A percentile compares a stretch with the other conserved stretches of the same genome.
phyloP scores from a whole-genome alignment of 2,113 vertebrate species.

The Forbesichthys papilliferus region DNA sequence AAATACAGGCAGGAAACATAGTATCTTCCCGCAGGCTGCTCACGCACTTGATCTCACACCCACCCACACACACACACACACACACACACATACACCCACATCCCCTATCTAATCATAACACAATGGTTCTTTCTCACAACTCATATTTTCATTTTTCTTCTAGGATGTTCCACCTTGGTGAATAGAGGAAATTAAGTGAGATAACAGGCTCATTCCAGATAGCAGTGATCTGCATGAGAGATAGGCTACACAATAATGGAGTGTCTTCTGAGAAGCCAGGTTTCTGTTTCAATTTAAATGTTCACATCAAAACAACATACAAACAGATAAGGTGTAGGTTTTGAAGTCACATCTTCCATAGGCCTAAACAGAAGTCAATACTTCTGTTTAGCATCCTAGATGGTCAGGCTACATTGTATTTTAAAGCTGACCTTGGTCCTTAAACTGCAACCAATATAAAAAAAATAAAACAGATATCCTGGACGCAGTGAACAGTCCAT shows the following conservation, averaged over 20 bases:
- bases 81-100: conserved; percentile 7
- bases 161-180: conserved; percentile 19
- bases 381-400: too few relatives aligned
- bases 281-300: background rate
- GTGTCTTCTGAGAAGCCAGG: background rate
- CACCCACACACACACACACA: background rate
- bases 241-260: background rate
- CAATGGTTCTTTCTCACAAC: background rate
- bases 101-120: conserved; percentile 14
- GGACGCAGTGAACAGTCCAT: background rate
- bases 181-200: conserved; percentile 32
- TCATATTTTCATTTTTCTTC: conserved; percentile 5
- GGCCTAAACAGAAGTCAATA: too few relatives aligned
- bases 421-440: conserved; percentile 19
- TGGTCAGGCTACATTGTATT: background rate
- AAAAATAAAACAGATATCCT: too few relatives aligned
- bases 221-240: conserved; percentile 23
- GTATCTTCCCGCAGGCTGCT: conserved; percentile 11
- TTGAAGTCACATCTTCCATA: background rate
- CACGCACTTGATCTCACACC: too few relatives aligned
- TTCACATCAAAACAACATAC: background rate
- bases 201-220: conserved; percentile 12
- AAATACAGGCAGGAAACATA: background rate
- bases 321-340: background rate
- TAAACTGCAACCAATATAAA: background rate